phyloP scores from a whole-genome alignment of 2,113 vertebrate species.

The Trematocara macrostoma region DNA sequence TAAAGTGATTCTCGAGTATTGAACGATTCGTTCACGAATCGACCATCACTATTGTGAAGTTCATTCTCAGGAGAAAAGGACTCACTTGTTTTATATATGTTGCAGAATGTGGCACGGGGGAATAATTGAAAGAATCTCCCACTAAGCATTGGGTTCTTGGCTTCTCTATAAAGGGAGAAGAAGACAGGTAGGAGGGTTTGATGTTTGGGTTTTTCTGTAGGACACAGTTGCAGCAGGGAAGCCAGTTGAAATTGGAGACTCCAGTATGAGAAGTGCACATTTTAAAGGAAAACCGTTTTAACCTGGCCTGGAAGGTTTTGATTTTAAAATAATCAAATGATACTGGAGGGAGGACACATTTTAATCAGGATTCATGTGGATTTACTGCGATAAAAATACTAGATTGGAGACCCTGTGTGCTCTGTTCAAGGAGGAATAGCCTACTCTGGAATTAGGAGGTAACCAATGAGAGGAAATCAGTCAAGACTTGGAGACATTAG shows the following conservation, averaged over 20 bases:
- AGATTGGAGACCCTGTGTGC: neutral
- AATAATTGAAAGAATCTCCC: neutral
- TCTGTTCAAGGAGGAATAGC: neutral
- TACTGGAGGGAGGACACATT: neutral
- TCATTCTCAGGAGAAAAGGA: neutral
- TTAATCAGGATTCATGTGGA: neutral
- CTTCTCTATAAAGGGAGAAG: neutral
- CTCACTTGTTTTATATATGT: neutral
- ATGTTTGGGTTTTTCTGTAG: neutral
- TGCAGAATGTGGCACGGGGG: neutral
- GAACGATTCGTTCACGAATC: too few relatives aligned
- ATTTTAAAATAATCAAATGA: neutral
- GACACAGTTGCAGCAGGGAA: neutral
- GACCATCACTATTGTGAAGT: neutral
- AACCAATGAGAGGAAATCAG: neutral
- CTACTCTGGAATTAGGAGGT: neutral
- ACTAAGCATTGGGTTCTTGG: neutral
- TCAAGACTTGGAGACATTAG: neutral
- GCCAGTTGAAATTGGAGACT: neutral
- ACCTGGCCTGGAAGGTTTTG: neutral
- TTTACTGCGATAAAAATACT: neutral
- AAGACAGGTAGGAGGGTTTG: neutral
- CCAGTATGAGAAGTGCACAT: neutral
- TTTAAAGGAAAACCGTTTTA: neutral
- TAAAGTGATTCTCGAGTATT: too few relatives aligned